Evolutionary conservation across 2,888 invertebrate genomes (phyloP).

Genomic region (Drosophila peninsularis): DNA sequence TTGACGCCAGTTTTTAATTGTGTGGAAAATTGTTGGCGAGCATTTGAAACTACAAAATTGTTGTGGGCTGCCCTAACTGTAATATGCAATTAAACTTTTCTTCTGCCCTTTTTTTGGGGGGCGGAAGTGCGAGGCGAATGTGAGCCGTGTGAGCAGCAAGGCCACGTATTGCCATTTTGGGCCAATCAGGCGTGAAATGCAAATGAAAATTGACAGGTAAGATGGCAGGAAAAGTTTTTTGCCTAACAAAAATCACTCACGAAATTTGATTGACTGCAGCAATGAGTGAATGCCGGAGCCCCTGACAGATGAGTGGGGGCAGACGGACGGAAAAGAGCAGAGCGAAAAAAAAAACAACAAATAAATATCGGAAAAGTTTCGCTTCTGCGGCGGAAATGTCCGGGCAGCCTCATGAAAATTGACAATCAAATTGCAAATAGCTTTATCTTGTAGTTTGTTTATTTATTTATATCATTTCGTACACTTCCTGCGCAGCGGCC

Average conservation of each 20-base stretch:
- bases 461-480: slow-evolving; percentile 81
- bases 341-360: slow-evolving; percentile 5
- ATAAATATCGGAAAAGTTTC: slow-evolving; percentile 54
- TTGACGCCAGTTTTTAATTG: slow-evolving; percentile 70
- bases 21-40: slow-evolving; percentile 65
- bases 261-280: slow-evolving; percentile 79
- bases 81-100: slow-evolving; percentile 64
- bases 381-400: slow-evolving; percentile 66
- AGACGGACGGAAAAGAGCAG: neutral
- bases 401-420: slow-evolving; percentile 73
- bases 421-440: slow-evolving; percentile 82
- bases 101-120: neutral
- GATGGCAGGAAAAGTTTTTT: slow-evolving; percentile 40
- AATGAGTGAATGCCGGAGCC: slow-evolving; percentile 66
- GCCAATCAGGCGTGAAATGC: slow-evolving; percentile 68
- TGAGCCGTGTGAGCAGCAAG: slow-evolving; percentile 8
- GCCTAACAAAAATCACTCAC: slow-evolving; percentile 72
- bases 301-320: slow-evolving; percentile 53
- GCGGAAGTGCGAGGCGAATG: slow-evolving; percentile 4
- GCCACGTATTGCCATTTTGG: slow-evolving; percentile 31
- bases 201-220: slow-evolving; percentile 73
- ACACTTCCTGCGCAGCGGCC: slow-evolving; percentile 70
- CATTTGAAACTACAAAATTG: slow-evolving; percentile 44
- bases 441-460: slow-evolving; percentile 82
- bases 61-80: slow-evolving; percentile 28